Evolutionary conservation across 2,797 vertebrate genomes (phyloP).

Genomic region (Ataeniobius toweri): DNA sequence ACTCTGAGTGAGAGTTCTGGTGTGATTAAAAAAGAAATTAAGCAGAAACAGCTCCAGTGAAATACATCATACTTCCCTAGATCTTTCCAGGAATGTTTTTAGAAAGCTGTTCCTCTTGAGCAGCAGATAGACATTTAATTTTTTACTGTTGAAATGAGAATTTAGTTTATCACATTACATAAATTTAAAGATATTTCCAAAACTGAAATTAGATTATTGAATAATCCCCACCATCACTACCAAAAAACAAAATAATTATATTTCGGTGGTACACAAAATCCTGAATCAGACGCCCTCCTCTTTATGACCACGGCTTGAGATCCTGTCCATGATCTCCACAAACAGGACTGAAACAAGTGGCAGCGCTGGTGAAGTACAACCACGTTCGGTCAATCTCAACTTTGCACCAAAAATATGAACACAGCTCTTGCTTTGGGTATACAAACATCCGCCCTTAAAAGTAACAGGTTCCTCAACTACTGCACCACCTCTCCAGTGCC

Average conservation of each 20-base stretch:
- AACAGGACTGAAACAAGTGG: not conserved
- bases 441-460: too few relatives aligned
- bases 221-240: not conserved
- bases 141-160: too few relatives aligned
- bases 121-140: not conserved
- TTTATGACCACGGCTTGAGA: not conserved
- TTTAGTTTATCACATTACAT: not conserved
- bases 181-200: not conserved
- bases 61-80: not conserved
- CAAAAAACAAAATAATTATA: not conserved
- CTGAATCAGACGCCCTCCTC: not conserved
- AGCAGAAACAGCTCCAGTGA: not conserved
- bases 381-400: not conserved
- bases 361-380: not conserved
- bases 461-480: too few relatives aligned
- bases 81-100: not conserved
- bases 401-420: not conserved
- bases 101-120: not conserved
- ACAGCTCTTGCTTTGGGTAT: too few relatives aligned
- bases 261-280: not conserved
- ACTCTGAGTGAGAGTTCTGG: not conserved
- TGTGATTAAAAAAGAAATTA: slow-evolving; percentile 3
- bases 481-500: too few relatives aligned
- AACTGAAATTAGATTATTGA: not conserved
- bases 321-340: not conserved